Base-by-base conservation (phyloP, 2,797 vertebrate species). In the Galago senegalensis region DNA sequence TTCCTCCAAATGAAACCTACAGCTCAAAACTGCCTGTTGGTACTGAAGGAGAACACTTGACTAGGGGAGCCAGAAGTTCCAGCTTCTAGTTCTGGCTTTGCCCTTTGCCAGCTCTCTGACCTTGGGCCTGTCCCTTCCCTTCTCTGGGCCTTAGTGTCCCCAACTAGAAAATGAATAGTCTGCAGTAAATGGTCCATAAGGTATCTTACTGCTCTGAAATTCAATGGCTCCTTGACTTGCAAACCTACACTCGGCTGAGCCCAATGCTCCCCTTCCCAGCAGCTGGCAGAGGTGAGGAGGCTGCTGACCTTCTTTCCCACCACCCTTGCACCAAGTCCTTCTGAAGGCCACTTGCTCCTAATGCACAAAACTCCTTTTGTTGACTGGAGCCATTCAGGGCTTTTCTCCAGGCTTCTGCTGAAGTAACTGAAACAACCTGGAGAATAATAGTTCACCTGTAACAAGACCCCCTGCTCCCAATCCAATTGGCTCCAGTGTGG, bases 381-480 rank as follows among this genome's bases (percentile, higher is more conserved):
- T 96, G 91, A 49, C 58, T 3, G 17, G 40, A 91, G 31, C 60
- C 70, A 75, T 93, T 91, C 40, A 75, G 37, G 69, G n/a, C 76
- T 92, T 87, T 87, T 94, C 49, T 96, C 63, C 70, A 87, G 69
- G 80, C 34, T 96, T 83, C 72, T 81, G 61, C 46, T 56, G 56
- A 97, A 96, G 65, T 94, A 94, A 75, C 75, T 76, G 37, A 43
- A 31, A 69, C 7, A 18, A 95, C 56, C 37, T 96, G 58, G 34
- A 20, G 58, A 77, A 49, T 96, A 94, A 94, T 95, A 92, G 69
- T 69, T 96, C 87, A 56, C 49, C 29, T 96, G 93, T 92, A 97
- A 97, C 65, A 95, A 90, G 81, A 97, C 81, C 56, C 75, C 56
- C 31, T 34, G 34, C 29, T 94, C 67, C 23, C 92, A 95, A 87